Conservation (phyloP, 2,888 invertebrate genomes). For the Branchellion lobata region DNA sequence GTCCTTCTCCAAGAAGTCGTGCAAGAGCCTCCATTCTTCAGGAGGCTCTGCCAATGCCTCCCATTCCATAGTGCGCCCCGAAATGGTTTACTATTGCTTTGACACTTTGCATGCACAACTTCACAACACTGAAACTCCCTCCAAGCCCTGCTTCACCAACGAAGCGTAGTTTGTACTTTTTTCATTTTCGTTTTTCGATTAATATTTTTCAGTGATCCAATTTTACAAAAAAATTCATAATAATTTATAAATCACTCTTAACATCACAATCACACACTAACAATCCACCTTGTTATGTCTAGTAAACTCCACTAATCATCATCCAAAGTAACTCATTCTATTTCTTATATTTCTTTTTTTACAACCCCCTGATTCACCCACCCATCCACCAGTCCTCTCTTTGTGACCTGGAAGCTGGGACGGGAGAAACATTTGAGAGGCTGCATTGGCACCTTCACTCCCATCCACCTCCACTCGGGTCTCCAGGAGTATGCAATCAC, state of each 20-base stretch:
- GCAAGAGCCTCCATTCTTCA: neutral
- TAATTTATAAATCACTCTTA: too few relatives aligned
- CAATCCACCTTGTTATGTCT: neutral
- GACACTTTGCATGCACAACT: constrained; percentile 94
- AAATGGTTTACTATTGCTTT: constrained; percentile 99
- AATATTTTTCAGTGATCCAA: too few relatives aligned
- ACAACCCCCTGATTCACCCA: too few relatives aligned
- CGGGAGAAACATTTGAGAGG: constrained; percentile 90
- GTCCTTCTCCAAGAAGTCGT: constrained; percentile 2
- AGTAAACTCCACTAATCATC: neutral
- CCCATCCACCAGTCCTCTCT: constrained; percentile 80
- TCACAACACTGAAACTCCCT: constrained; percentile 86
- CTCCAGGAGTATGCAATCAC: constrained; percentile 94
- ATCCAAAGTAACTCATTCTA: neutral
- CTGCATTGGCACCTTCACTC: constrained; percentile 97
- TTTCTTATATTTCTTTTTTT: too few relatives aligned
- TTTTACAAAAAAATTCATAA: too few relatives aligned
- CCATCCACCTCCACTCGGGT: constrained; percentile 89
- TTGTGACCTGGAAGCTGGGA: constrained; percentile 99
- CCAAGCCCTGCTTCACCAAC: constrained; percentile 81
- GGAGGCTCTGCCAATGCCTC: neutral
- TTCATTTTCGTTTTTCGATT: too few relatives aligned
- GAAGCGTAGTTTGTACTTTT: constrained; percentile 64
- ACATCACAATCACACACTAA: too few relatives aligned
- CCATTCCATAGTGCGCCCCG: constrained; percentile 63